phyloP scores from a whole-genome alignment of 2,888 invertebrate genomes.

The Meghimatium bilineatum region DNA sequence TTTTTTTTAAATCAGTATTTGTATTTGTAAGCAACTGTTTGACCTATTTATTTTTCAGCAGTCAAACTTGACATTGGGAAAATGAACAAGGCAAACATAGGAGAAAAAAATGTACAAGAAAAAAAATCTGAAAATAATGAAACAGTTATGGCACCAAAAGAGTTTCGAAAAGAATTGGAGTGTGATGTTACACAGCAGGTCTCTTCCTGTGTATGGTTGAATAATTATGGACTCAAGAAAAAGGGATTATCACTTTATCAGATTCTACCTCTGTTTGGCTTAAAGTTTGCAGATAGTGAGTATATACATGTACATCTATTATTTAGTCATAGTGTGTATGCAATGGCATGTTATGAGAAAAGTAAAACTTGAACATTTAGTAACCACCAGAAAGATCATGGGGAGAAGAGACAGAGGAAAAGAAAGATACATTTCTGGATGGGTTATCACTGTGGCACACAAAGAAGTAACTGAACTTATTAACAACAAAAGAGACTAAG shows the following conservation, averaged over 20 bases:
- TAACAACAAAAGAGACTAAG: too few relatives aligned
- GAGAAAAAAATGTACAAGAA: constrained; percentile 48
- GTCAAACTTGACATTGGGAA: constrained; percentile 66
- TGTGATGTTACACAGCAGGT: constrained; percentile 71
- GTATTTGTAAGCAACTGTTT: too few relatives aligned
- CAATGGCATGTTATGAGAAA: neutral
- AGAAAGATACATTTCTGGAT: too few relatives aligned
- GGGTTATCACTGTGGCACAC: too few relatives aligned
- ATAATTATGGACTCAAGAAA: constrained; percentile 73
- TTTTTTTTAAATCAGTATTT: too few relatives aligned
- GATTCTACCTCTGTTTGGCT: constrained; percentile 74
- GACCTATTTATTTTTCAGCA: constrained; percentile 56
- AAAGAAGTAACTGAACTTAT: too few relatives aligned
- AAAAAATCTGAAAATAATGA: constrained; percentile 32
- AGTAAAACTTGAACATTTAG: too few relatives aligned
- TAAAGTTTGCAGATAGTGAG: constrained; percentile 75
- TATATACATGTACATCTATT: neutral
- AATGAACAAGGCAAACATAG: constrained; percentile 52
- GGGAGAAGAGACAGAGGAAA: too few relatives aligned
- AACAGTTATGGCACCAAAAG: constrained; percentile 57
- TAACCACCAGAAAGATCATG: too few relatives aligned
- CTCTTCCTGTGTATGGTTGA: constrained; percentile 73
- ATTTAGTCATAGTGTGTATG: neutral
- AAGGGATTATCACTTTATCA: constrained; percentile 71
- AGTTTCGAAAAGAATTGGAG: constrained; percentile 71